Percentiles rank a stretch among this genome's conserved stretches.
phyloP scores from a whole-genome alignment of 2,113 vertebrate genomes.

The Sinosuthora webbiana region DNA sequence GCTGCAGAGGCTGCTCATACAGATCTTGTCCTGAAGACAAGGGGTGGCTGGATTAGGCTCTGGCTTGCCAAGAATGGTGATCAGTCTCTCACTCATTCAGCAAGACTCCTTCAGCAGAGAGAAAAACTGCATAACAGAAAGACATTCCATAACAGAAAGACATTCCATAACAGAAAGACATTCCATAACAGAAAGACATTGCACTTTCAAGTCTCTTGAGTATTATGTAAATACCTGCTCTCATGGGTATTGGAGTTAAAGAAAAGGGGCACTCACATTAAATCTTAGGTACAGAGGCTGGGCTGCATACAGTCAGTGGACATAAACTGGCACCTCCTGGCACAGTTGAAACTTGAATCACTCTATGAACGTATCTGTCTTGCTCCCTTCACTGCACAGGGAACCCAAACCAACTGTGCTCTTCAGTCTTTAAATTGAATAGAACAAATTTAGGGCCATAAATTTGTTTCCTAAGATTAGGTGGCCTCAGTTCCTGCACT shows the following conservation, averaged over 20 bases:
- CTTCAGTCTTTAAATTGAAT: background rate
- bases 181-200: background rate
- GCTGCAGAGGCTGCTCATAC: background rate
- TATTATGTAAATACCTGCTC: background rate
- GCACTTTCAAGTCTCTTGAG: background rate
- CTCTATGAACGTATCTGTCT: background rate
- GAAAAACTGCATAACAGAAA: background rate
- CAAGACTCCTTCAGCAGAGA: background rate
- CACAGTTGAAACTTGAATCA: background rate
- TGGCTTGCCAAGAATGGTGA: background rate
- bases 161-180: background rate
- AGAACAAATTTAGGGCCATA: background rate
- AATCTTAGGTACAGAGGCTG: background rate
- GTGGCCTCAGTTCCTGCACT: background rate
- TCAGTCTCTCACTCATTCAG: background rate
- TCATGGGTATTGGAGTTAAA: background rate
- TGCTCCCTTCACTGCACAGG: background rate
- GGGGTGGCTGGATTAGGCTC: background rate
- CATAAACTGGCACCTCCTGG: background rate
- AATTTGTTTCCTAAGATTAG: background rate
- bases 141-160: background rate
- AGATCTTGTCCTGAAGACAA: background rate
- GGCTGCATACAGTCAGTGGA: background rate
- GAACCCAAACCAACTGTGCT: background rate
- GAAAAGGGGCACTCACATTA: background rate